Conservation (phyloP, 2,113 vertebrate species). For the Progne subis region DNA sequence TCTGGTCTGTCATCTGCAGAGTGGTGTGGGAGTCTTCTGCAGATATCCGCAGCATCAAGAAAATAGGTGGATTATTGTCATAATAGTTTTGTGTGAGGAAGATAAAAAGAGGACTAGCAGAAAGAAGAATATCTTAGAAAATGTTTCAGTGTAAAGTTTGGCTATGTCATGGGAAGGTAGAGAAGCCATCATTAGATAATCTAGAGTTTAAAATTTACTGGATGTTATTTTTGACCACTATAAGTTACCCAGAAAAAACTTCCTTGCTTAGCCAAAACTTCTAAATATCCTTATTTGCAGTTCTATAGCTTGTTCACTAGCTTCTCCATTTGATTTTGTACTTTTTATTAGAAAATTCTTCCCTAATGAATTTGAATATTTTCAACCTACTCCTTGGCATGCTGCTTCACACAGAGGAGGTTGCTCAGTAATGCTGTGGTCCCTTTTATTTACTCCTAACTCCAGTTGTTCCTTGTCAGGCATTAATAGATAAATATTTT, state of each 20-base stretch:
- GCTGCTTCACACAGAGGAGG: neutral
- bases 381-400: neutral
- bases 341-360: neutral
- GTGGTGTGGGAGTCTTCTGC: neutral
- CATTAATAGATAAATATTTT: neutral
- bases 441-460: neutral
- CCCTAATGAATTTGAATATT: neutral
- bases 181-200: neutral
- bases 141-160: neutral
- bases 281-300: neutral
- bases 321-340: neutral
- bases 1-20: neutral
- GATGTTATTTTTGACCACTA: neutral
- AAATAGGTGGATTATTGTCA: neutral
- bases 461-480: neutral
- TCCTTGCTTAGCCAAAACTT: neutral
- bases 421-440: neutral
- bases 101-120: neutral
- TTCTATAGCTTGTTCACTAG: neutral
- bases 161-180: neutral
- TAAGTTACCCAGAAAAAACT: neutral
- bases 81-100: neutral
- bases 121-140: neutral
- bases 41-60: neutral
- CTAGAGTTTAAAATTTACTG: neutral